Base-by-base conservation (phyloP, 2,888 invertebrate genomes). In the Peribatodes rhomboidaria region DNA sequence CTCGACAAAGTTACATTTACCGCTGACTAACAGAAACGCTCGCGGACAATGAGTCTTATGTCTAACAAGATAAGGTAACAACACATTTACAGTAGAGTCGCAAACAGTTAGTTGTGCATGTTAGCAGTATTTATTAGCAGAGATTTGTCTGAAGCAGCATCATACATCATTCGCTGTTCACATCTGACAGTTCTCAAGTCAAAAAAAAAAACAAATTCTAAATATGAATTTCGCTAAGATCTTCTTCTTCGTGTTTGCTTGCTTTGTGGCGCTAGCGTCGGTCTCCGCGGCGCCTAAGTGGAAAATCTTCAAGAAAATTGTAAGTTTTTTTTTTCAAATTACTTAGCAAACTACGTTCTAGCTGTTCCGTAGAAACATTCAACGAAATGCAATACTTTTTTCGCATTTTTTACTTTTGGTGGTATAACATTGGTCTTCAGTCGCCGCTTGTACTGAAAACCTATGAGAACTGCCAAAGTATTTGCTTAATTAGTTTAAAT, bases 301-400 rank as follows among this genome's bases (percentile, higher is more conserved):
- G 85, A 87, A 83, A 54, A 59, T 82, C 6, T 86, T 86, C 65
- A 87, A 87, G 68, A 87, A 82, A 80, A 72, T 88, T 77, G 88
- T 88, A 74, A 87, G 84, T 83, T 47, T 41, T 11, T 44, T 20
- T n/a, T n/a, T n/a, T n/a, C n/a, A n/a, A n/a, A n/a, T n/a, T n/a
- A n/a, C n/a, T n/a, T n/a, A n/a, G n/a, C n/a, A n/a, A n/a, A n/a
- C n/a, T n/a, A n/a, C n/a, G n/a, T n/a, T n/a, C n/a, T n/a, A n/a
- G n/a, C n/a, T n/a, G n/a, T n/a, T n/a, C n/a, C n/a, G n/a, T n/a
- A n/a, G n/a, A n/a, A n/a, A n/a, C n/a, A n/a, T n/a, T n/a, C n/a
- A n/a, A n/a, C n/a, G n/a, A n/a, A n/a, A n/a, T n/a, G n/a, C n/a
- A n/a, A n/a, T n/a, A n/a, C n/a, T n/a, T n/a, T n/a, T n/a, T n/a